Percentiles rank a stretch among this genome's conserved stretches.
Evolutionary conservation across 1,140 invertebrate species (phyloP).

Genomic region (Drosophila burlai): DNA sequence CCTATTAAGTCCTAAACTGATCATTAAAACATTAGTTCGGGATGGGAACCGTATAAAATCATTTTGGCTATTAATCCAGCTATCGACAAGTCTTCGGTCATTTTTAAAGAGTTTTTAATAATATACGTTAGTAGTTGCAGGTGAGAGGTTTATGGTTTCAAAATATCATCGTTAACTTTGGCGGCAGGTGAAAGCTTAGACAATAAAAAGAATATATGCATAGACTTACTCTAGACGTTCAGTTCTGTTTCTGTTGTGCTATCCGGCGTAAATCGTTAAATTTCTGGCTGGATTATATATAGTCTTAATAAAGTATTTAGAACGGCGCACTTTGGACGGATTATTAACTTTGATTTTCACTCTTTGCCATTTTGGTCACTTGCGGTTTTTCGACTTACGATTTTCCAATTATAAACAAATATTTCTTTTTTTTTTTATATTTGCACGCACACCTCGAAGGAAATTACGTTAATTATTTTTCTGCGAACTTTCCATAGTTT

Average conservation of each 20-base stretch:
- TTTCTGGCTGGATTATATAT: background rate
- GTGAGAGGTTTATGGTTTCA: slow-evolving; percentile 11
- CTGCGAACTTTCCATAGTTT: slow-evolving; percentile 67
- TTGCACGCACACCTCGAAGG: slow-evolving; percentile 40
- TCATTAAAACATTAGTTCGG: slow-evolving; percentile 45
- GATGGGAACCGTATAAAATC: slow-evolving; percentile 24
- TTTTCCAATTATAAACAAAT: slow-evolving; percentile 15
- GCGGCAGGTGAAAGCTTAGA: slow-evolving; percentile 29
- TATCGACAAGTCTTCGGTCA: slow-evolving; percentile 2
- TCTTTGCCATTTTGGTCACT: slow-evolving; percentile 61
- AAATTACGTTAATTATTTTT: slow-evolving; percentile 46
- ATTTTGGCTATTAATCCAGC: slow-evolving; percentile 8
- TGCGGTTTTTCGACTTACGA: slow-evolving; percentile 18
- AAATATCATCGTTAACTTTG: slow-evolving; percentile 18
- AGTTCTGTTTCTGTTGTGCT: slow-evolving; percentile 40
- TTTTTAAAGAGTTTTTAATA: slow-evolving; percentile 9
- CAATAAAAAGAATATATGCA: slow-evolving; percentile 12
- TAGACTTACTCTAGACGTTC: slow-evolving; percentile 62
- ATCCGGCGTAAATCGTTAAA: slow-evolving; percentile 29
- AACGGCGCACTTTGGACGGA: slow-evolving; percentile 44
- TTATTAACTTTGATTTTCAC: slow-evolving; percentile 69
- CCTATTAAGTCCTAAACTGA: slow-evolving; percentile 38
- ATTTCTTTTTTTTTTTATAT: slow-evolving; percentile 6
- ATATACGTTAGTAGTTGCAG: slow-evolving; percentile 7
- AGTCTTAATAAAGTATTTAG: slow-evolving; percentile 35